Conservation (phyloP, 2,113 vertebrate species). For the Entelurus aequoreus region DNA sequence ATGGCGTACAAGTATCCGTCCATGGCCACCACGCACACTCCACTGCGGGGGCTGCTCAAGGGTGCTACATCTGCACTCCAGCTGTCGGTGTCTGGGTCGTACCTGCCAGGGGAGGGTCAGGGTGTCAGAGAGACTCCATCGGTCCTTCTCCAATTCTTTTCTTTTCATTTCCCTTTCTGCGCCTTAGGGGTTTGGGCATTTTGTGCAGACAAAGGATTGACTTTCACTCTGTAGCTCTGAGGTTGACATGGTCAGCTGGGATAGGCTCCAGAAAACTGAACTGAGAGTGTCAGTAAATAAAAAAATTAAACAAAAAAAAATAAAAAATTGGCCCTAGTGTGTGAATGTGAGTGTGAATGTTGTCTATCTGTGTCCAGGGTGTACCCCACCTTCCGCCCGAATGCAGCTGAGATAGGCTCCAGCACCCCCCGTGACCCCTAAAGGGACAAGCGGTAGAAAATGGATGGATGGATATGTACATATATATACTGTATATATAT, state of each 20-base stretch:
- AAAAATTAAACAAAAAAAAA: too few species aligned
- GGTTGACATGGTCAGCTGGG: background rate
- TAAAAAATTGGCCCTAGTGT: too few species aligned
- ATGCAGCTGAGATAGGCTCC: too few species aligned
- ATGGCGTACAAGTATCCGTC: slow-evolving; percentile 58
- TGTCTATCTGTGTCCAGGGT: too few species aligned
- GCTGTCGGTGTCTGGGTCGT: slow-evolving; percentile 53
- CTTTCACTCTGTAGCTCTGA: background rate
- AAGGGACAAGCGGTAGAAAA: too few species aligned
- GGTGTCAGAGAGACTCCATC: slow-evolving; percentile 10
- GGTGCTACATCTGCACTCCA: slow-evolving; percentile 66
- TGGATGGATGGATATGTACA: too few species aligned
- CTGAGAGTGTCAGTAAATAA: too few species aligned
- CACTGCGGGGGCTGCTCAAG: slow-evolving; percentile 57
- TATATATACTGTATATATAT: too few species aligned
- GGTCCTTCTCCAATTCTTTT: background rate
- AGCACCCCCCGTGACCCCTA: too few species aligned
- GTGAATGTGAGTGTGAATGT: too few species aligned
- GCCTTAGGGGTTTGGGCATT: background rate
- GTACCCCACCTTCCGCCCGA: too few species aligned
- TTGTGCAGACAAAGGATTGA: background rate
- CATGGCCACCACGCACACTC: slow-evolving; percentile 58
- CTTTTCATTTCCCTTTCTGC: too few species aligned
- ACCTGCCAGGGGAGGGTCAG: slow-evolving; percentile 36
- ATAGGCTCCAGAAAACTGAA: background rate